These are phyloP conservation scores for Sinodicranocentrus sp. DNA, from an alignment of 2,888 invertebrate genomes.

Conservation along the genomic window DNA sequence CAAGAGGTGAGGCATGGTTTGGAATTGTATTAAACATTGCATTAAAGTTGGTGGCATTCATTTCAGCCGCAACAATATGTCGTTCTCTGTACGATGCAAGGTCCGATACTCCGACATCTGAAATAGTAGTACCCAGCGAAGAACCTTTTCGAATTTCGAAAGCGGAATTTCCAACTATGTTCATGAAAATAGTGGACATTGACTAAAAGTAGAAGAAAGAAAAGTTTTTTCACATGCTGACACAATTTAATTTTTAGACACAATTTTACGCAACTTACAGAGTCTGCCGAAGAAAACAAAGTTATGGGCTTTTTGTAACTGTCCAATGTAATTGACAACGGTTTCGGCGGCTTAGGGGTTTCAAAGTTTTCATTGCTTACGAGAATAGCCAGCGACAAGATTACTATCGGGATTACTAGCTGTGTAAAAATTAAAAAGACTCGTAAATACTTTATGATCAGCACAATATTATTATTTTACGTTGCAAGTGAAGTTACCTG, in stretches of 20 bases:
- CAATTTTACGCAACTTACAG: too few species aligned
- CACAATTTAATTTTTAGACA: too few species aligned
- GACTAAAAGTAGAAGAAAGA: background rate
- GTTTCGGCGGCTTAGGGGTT: constrained; percentile 50
- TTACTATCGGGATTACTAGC: constrained; percentile 72
- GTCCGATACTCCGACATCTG: constrained; percentile 54
- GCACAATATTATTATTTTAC: too few species aligned
- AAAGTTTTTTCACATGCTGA: background rate
- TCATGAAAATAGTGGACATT: background rate
- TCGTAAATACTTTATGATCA: too few species aligned
- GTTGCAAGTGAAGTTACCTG: constrained; percentile 65
- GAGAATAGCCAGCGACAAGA: constrained; percentile 71
- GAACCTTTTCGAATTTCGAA: constrained; percentile 16
- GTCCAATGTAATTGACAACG: constrained; percentile 66
- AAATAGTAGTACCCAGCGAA: constrained; percentile 22
- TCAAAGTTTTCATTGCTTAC: constrained; percentile 67
- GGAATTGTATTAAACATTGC: constrained; percentile 74
- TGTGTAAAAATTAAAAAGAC: too few species aligned
- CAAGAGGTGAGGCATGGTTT: constrained; percentile 71
- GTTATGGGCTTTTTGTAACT: constrained; percentile 71
- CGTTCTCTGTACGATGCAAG: constrained; percentile 70
- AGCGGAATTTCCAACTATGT: constrained; percentile 65
- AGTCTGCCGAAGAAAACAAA: constrained; percentile 60
- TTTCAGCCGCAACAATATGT: constrained; percentile 72
- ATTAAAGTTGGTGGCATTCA: constrained; percentile 64